Conservation (phyloP, 2,113 vertebrate species). For the Crypturellus undulatus region DNA sequence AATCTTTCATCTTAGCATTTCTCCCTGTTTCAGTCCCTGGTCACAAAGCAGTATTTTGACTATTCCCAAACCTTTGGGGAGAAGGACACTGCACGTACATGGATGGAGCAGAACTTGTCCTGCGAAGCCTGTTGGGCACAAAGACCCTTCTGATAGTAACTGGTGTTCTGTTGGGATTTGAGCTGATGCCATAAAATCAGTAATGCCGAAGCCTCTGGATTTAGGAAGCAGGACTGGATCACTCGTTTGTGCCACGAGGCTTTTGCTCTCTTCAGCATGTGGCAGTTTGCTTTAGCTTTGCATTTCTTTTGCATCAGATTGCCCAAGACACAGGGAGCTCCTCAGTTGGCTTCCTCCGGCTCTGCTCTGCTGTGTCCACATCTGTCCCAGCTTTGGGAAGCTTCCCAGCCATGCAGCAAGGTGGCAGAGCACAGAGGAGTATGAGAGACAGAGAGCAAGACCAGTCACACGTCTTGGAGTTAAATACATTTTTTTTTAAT, state of each 20-base stretch:
- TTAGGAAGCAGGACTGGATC: not conserved
- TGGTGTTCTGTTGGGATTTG: not conserved
- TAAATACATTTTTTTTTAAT: not conserved
- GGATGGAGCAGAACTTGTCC: not conserved
- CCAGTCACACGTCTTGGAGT: not conserved
- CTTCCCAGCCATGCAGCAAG: not conserved
- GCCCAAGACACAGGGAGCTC: not conserved
- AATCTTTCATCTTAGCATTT: not conserved
- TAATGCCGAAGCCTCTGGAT: not conserved
- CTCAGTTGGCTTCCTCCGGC: not conserved
- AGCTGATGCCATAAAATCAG: not conserved
- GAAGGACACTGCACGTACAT: not conserved
- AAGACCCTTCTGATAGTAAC: not conserved
- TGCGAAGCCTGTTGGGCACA: not conserved
- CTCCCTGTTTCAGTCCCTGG: not conserved
- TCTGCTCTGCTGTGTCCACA: not conserved
- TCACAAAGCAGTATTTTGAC: not conserved
- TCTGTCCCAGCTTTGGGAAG: not conserved
- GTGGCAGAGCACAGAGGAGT: not conserved
- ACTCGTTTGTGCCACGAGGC: not conserved
- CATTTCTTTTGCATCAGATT: not conserved
- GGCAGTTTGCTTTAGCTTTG: not conserved
- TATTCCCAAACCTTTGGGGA: not conserved
- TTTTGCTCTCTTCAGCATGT: not conserved
- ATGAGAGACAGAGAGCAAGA: not conserved